Percentiles rank a stretch among this genome's conserved stretches.
These are phyloP conservation scores for Meganola albula DNA, from an alignment of 2,888 invertebrate species.

Conservation along the genomic window DNA sequence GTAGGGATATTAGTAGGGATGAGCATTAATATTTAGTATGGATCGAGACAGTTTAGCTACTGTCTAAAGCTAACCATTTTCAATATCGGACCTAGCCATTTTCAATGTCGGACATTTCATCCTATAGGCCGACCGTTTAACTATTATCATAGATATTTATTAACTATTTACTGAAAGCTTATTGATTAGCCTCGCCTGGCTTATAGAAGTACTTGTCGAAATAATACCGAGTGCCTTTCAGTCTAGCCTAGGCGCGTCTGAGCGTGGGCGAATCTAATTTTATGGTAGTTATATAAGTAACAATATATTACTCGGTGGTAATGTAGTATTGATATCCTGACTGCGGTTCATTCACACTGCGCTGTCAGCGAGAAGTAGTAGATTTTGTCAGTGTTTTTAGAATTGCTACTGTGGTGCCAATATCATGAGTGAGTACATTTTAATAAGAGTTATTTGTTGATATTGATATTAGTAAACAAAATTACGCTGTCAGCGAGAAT, in stretches of 20 bases:
- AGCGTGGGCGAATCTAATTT: constrained; percentile 37
- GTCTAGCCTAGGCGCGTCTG: constrained; percentile 35
- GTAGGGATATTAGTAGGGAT: no score
- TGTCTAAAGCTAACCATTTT: no score
- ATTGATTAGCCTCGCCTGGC: constrained; percentile 55
- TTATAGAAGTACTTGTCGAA: constrained; percentile 41
- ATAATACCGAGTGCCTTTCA: constrained; percentile 26
- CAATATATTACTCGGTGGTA: constrained; percentile 30
- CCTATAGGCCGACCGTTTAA: no score
- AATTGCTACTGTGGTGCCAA: constrained; percentile 18
- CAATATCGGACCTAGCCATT: no score
- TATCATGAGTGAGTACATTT: constrained; percentile 27
- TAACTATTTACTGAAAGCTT: constrained; percentile 51
- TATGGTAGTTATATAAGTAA: constrained; percentile 37
- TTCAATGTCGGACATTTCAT: constrained; percentile 31
- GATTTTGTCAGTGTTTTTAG: constrained; percentile 23
- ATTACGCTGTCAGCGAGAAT: no score
- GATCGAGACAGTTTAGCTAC: no score
- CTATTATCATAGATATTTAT: no score
- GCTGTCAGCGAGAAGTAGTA: constrained; percentile 19
- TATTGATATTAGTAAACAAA: no score
- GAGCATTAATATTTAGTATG: no score
- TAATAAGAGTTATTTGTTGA: no score
- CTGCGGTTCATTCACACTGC: constrained; percentile 46
- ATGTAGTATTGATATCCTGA: constrained; percentile 33